These are phyloP conservation scores for Rhynchomys soricoides DNA, from an alignment of 2,113 vertebrate species.

Conservation along the genomic window DNA sequence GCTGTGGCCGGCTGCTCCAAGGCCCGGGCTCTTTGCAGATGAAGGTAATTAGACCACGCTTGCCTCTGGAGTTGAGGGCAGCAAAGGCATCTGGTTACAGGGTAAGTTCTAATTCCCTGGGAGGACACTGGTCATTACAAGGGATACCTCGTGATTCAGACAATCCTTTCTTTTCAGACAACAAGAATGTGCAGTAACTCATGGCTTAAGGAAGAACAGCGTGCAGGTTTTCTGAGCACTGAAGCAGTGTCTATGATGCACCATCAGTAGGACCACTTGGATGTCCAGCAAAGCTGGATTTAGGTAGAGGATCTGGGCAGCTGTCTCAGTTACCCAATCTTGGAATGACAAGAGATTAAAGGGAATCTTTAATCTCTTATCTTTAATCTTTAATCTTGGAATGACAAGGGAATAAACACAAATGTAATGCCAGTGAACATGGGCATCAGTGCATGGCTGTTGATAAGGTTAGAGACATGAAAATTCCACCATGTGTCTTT, in stretches of 20 bases:
- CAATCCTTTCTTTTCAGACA: not conserved
- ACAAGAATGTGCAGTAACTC: not conserved
- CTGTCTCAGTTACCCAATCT: constrained; percentile 23
- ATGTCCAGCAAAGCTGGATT: constrained; percentile 15
- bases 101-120: not conserved
- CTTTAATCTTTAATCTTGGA: no score
- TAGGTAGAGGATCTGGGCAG: constrained; percentile 43
- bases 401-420: not conserved
- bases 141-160: not conserved
- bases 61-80: constrained; percentile 31
- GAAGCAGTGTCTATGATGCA: not conserved
- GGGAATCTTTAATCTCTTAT: no score
- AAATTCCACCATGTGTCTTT: not conserved
- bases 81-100: not conserved
- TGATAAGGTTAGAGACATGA: not conserved
- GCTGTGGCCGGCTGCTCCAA: constrained; percentile 58
- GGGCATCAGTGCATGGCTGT: not conserved
- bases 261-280: not conserved
- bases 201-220: rapidly evolving
- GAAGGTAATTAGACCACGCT: constrained; percentile 66
- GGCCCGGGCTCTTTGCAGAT: constrained; percentile 17
- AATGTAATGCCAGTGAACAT: not conserved
- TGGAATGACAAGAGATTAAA: not conserved
- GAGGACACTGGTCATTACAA: not conserved
- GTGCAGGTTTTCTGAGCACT: not conserved